These are phyloP conservation scores for Pogonocherus hispidulus DNA, from an alignment of 2,888 invertebrate genomes.

Conservation along the genomic window DNA sequence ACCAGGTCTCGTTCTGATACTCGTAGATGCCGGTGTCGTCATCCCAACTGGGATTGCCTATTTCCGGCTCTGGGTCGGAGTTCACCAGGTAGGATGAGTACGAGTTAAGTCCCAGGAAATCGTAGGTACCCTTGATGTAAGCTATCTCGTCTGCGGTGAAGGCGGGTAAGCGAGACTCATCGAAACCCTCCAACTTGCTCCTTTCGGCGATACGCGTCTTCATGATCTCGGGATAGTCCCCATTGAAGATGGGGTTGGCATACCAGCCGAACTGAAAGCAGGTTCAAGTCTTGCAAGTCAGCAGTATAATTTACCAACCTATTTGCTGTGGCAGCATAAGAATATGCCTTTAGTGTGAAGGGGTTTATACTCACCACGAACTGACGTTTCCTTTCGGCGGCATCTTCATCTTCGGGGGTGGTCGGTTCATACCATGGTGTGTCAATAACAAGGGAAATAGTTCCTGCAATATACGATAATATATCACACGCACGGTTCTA, in stretches of 20 bases:
- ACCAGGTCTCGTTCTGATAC: slow-evolving; percentile 69
- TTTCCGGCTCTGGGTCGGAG: slow-evolving; percentile 54
- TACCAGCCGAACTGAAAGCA: slow-evolving; percentile 48
- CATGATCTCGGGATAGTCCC: slow-evolving; percentile 79
- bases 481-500: no score
- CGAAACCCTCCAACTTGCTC: slow-evolving; percentile 68
- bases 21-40: slow-evolving; percentile 55
- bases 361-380: slow-evolving; percentile 69
- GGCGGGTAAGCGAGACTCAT: slow-evolving; percentile 74
- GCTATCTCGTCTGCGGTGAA: slow-evolving; percentile 74
- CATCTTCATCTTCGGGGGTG: slow-evolving; percentile 69
- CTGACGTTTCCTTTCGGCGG: slow-evolving; percentile 71
- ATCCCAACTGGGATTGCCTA: slow-evolving; percentile 58
- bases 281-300: slow-evolving; percentile 73
- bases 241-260: slow-evolving; percentile 75
- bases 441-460: slow-evolving; percentile 73
- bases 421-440: slow-evolving; percentile 72
- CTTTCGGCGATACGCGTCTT: slow-evolving; percentile 72
- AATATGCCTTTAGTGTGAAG: no score
- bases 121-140: slow-evolving; percentile 74
- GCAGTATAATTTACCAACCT: background rate
- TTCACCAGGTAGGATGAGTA: slow-evolving; percentile 67
- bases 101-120: slow-evolving; percentile 81
- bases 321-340: no score
- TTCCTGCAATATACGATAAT: slow-evolving; percentile 71